Evolutionary conservation across 2,113 vertebrate species (phyloP), one percentile per base, ranked within the genome.

Genomic region (Dolichallabes microphthalmus): DNA sequence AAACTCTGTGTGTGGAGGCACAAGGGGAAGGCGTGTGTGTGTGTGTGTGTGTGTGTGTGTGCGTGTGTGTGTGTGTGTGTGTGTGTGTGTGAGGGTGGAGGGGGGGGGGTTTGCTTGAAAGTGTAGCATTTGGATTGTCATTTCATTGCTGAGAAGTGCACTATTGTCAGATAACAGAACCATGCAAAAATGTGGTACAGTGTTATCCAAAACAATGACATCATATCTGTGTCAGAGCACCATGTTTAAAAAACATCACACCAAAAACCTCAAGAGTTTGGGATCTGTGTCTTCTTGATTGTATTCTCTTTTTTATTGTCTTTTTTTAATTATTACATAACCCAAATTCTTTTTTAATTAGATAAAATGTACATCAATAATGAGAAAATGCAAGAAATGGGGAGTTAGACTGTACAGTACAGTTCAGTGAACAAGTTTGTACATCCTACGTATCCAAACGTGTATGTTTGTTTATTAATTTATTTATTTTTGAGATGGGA

Each of bases 1-100:
- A 92, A 90, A 83, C 82, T 76, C 92, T 93, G 91, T 95, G 93
- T 94, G 74, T 64, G 84, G 86, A 88, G 88, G 87, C 45, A 63
- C 83, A 88, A 80, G 79, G 84, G 89, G 73, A 30, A 79, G 58
- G 73, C 45, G 68, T 85, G 84, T 30, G 84, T 61, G 74, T 52
- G 86, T 83, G 64, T 88, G 76, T 83, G 45, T 90, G 79, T 85
- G 77, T 87, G 39, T 73, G 69, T 73, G 17, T 20, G 32, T 39
- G 68, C 10, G 17, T 71, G 32, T 17, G 19, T 22, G 9, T 52
- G 39, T 73, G 69, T 73, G 17, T 20, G 32, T 39, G 68, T 19
- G 17, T 71, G 32, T 17, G 19, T 22, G 9, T 52, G 83, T 77
- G 68, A 9, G 69, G 12, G 39, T 0, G 68, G 35, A 32, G 32